These are phyloP conservation scores for Polietes domitor DNA, from an alignment of 2,888 invertebrate species.

Conservation along the genomic window DNA sequence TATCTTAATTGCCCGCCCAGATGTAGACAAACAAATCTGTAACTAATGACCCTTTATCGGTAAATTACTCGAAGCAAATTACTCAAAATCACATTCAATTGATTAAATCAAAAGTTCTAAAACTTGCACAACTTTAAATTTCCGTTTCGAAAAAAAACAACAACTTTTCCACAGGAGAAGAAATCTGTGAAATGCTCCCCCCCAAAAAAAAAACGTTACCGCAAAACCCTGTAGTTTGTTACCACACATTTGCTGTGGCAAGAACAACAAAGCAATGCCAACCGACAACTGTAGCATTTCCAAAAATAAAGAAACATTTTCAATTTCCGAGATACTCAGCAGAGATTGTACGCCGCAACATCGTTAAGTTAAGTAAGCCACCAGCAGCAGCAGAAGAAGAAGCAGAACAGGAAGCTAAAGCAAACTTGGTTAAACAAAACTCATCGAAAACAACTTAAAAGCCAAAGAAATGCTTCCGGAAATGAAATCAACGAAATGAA, in stretches of 20 bases:
- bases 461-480: slow-evolving; percentile 51
- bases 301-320: slow-evolving; percentile 31
- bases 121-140: slow-evolving; percentile 41
- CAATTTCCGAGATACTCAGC: slow-evolving; percentile 28
- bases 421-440: slow-evolving; percentile 62
- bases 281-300: slow-evolving; percentile 3
- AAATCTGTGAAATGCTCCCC: not conserved
- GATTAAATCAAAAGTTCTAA: slow-evolving; percentile 33
- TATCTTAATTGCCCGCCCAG: too few species aligned
- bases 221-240: slow-evolving; percentile 1
- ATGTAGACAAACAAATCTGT: not conserved
- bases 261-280: not conserved
- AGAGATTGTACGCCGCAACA: not conserved
- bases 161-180: not conserved
- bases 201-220: too few species aligned
- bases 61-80: slow-evolving; percentile 13
- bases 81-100: slow-evolving; percentile 19
- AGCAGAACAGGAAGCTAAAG: slow-evolving; percentile 12
- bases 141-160: slow-evolving; percentile 17
- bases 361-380: slow-evolving; percentile 4
- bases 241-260: not conserved
- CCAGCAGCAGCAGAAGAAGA: not conserved
- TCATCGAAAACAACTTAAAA: slow-evolving; percentile 59
- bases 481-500: slow-evolving; percentile 62
- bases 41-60: slow-evolving; percentile 11